Evolutionary conservation across 1,140 invertebrate genomes (phyloP).

Genomic region (Araneus ventricosus): DNA sequence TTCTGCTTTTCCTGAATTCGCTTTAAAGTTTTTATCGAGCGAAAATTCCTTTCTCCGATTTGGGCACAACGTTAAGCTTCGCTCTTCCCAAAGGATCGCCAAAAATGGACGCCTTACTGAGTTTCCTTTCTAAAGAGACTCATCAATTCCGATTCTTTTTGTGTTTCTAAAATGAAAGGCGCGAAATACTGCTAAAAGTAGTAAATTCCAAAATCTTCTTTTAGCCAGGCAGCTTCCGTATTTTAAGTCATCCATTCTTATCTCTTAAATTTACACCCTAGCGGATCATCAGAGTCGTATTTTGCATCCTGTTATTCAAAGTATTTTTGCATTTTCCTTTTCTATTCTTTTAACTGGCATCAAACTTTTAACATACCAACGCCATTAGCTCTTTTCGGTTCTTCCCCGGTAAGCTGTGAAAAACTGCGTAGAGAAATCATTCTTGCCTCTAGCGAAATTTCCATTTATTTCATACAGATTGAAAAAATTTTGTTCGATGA

Average conservation of each 20-base stretch:
- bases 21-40: not conserved
- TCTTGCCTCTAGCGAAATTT: not conserved
- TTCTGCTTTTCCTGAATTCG: not conserved
- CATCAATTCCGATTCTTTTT: constrained; percentile 28
- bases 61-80: not conserved
- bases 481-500: not conserved
- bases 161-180: not conserved
- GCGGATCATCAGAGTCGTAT: not conserved
- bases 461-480: not conserved
- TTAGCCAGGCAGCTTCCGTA: not conserved
- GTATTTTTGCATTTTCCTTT: not conserved
- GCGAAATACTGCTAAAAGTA: not conserved
- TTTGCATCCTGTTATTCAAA: not conserved
- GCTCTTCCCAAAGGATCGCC: not conserved
- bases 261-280: constrained; percentile 2
- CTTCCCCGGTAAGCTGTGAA: not conserved
- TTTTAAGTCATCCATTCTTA: constrained; percentile 8
- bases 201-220: not conserved
- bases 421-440: not conserved
- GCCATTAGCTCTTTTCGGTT: not conserved
- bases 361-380: not conserved
- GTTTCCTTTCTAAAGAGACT: not conserved
- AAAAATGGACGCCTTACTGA: not conserved
- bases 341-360: no score
- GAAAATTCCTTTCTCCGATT: not conserved